Evolutionary conservation across 2,113 vertebrate genomes (phyloP).

Genomic region (Coryphaenoides rupestris): DNA sequence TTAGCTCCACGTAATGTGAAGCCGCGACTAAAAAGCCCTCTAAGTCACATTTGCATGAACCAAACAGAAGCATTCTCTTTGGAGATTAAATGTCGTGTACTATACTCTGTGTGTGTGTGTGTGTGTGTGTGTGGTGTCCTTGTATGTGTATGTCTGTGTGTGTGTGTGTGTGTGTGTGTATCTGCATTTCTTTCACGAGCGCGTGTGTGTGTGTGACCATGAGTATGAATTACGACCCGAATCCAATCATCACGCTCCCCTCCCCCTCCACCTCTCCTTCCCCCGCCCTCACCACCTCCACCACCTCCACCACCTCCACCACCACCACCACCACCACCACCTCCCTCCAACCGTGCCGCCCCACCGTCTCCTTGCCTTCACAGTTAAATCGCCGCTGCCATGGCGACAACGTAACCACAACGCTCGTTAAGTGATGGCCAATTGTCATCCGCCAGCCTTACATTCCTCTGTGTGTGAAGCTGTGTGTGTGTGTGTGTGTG

Average conservation of each 20-base stretch:
- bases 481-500: conserved; percentile 25
- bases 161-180: too few relatives aligned
- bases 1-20: conserved; percentile 41
- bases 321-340: conserved; percentile 2
- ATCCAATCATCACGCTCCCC: conserved; percentile 11
- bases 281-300: too few relatives aligned
- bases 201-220: too few relatives aligned
- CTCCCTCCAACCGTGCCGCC: conserved; percentile 6
- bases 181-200: neutral
- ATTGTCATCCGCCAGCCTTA: conserved; percentile 54
- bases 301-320: conserved; percentile 5
- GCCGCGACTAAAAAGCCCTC: conserved; percentile 41
- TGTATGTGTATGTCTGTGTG: too few relatives aligned
- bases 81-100: conserved; percentile 3
- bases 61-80: conserved; percentile 23
- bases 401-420: conserved; percentile 38
- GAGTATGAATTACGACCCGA: conserved; percentile 15
- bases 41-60: neutral
- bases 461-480: conserved; percentile 38
- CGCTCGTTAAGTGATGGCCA: conserved; percentile 57
- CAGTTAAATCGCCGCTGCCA: conserved; percentile 37
- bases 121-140: too few relatives aligned
- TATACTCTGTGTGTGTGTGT: neutral
- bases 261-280: neutral
- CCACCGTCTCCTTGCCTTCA: neutral